Percentiles rank a stretch among this genome's conserved stretches.
Conservation (phyloP, 35 echinoderm and acorn worm species). For the Eucidaris tribuloides region DNA sequence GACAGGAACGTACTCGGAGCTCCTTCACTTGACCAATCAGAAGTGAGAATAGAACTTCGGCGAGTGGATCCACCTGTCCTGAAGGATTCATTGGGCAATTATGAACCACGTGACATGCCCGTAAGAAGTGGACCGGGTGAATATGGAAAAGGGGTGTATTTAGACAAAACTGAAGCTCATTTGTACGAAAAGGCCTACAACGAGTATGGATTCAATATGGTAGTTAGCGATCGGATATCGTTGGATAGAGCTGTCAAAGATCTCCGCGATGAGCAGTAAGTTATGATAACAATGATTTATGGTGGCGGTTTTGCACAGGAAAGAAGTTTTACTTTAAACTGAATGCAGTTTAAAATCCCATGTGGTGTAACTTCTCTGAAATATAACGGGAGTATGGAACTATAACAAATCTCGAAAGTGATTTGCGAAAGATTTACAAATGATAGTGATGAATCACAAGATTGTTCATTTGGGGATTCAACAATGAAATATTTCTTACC, state of each 20-base stretch:
- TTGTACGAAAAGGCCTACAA: conserved; percentile 59
- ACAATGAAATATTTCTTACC: no score
- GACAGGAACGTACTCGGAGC: no score
- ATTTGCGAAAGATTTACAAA: no score
- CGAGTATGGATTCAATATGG: conserved; percentile 94
- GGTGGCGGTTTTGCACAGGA: no score
- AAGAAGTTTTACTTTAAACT: no score
- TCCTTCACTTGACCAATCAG: conserved; percentile 26
- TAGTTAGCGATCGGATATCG: conserved; percentile 88
- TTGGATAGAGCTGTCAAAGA: conserved; percentile 80
- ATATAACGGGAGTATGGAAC: no score
- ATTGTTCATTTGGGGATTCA: no score
- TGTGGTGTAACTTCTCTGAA: no score
- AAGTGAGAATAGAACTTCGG: no score
- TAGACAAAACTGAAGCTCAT: conserved; percentile 30
- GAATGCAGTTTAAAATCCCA: no score
- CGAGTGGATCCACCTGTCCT: conserved; percentile 17
- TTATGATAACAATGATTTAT: conserved; percentile 2
- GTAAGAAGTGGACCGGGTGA: conserved; percentile 68
- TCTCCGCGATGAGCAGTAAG: conserved; percentile 84
- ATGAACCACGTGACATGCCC: conserved; percentile 12
- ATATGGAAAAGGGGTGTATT: conserved; percentile 48
- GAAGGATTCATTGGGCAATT: conserved; percentile 44
- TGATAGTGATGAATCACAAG: no score
- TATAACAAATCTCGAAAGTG: no score